These are phyloP conservation scores for Dendrolimus houi DNA, from an alignment of 2,888 invertebrate species.

Conservation along the genomic window DNA sequence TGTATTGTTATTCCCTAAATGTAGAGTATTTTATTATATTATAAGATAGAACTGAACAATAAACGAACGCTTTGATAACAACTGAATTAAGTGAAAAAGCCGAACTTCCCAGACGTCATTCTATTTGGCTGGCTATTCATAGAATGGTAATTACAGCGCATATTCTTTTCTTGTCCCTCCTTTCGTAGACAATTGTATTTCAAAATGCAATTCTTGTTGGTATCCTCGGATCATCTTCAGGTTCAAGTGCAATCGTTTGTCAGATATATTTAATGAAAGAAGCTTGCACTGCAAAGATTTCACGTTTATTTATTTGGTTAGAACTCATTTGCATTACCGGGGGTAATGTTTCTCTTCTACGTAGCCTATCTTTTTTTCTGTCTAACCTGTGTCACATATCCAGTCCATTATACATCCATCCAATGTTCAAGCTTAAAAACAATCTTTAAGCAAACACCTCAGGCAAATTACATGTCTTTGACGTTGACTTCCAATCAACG, in stretches of 20 bases:
- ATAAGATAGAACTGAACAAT: not conserved
- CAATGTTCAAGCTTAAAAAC: no score
- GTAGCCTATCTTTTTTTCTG: no score
- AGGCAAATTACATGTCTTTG: no score
- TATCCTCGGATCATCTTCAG: conserved; percentile 31
- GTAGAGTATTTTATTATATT: not conserved
- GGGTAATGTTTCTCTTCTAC: no score
- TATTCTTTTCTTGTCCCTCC: conserved; percentile 43
- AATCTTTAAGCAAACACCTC: no score
- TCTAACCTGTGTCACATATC: no score
- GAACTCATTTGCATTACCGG: no score
- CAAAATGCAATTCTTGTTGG: conserved; percentile 34
- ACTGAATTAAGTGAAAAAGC: conserved; percentile 6
- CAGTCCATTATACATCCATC: no score
- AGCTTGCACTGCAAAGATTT: no score
- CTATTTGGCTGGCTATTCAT: conserved; percentile 39
- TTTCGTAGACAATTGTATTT: conserved; percentile 52
- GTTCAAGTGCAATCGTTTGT: conserved; percentile 8
- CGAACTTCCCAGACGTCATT: conserved; percentile 57
- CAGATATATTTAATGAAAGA: conserved; percentile 14
- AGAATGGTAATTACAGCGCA: conserved; percentile 48
- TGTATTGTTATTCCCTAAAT: not conserved
- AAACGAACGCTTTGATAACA: not conserved
- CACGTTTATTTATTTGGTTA: no score
- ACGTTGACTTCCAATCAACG: no score